phyloP scores from a whole-genome alignment of 2,113 vertebrate genomes.

The Dinomys branickii region DNA sequence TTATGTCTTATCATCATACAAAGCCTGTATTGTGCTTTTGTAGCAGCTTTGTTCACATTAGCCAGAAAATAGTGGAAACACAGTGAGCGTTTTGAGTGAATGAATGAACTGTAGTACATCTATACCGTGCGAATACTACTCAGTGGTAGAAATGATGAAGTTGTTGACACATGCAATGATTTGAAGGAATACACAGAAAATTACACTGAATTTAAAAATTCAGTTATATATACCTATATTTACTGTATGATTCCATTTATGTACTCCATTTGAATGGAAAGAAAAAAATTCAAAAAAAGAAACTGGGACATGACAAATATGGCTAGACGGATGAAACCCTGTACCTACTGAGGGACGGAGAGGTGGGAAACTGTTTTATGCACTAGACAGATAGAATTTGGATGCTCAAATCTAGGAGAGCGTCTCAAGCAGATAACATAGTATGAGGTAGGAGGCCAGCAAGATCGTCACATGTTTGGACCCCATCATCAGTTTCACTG shows the following conservation, averaged over 20 bases:
- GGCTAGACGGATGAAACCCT: not conserved
- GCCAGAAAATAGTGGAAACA: not conserved
- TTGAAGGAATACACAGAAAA: not conserved
- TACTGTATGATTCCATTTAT: not conserved
- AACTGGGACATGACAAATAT: not conserved
- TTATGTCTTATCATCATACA: not conserved
- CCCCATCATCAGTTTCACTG: not conserved
- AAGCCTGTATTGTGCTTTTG: not conserved
- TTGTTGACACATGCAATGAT: not conserved
- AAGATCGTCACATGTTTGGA: not conserved
- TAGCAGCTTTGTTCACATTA: not conserved
- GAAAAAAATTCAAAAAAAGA: not conserved
- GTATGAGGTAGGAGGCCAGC: not conserved
- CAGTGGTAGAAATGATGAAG: not conserved
- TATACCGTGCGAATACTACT: not conserved
- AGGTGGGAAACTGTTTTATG: not conserved
- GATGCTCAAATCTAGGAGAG: not conserved
- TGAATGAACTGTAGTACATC: not conserved
- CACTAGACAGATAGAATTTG: not conserved
- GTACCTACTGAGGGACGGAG: not conserved
- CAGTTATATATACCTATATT: not conserved
- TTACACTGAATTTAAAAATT: not conserved
- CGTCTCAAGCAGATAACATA: slow-evolving; percentile 9
- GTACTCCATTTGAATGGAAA: not conserved
- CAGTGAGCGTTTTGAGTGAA: not conserved